Evolutionary conservation across 1,140 invertebrate genomes (phyloP), one percentile per base, ranked within the genome.

Genomic region (Meloidogyne exigua): DNA sequence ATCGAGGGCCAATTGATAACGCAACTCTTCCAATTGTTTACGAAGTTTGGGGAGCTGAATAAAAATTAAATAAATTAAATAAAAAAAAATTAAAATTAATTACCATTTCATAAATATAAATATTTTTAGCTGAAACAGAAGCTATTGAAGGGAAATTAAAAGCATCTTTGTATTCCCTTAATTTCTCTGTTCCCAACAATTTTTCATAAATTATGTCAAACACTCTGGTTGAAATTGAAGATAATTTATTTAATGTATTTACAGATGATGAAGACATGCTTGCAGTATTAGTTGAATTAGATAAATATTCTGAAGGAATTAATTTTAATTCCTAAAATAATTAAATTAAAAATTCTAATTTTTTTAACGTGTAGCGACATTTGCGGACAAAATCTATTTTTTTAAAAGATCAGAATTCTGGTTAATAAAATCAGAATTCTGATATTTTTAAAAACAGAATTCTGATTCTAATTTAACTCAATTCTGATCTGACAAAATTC

Each of bases 291-390:
- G 21, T 12, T 10, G 65, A 7, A 10, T 26, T 42, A 13, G 73
- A 49, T 23, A 78, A 77, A 63, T 64, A 68, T 79, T 75, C 72
- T 5, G 76, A 49, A 18, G 76, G 76, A n/a, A 68, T 63, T 10
- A 78, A 57, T 25, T 68, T 25, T 39, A 78, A 39, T n/a, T 79
- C 25, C 76, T 78, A 15, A 77, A 78, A 71, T 18, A n/a, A n/a
- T n/a, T n/a, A n/a, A n/a, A n/a, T n/a, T n/a, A n/a, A n/a, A n/a
- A n/a, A n/a, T n/a, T n/a, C n/a, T n/a, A n/a, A n/a, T n/a, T n/a
- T n/a, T n/a, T n/a, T n/a, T n/a, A n/a, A n/a, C n/a, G n/a, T n/a
- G n/a, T n/a, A n/a, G n/a, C n/a, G n/a, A n/a, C n/a, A n/a, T n/a
- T n/a, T n/a, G n/a, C n/a, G n/a, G n/a, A n/a, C n/a, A n/a, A n/a